Base-by-base conservation (phyloP, 2,888 invertebrate species). In the Drosophila affinis region DNA sequence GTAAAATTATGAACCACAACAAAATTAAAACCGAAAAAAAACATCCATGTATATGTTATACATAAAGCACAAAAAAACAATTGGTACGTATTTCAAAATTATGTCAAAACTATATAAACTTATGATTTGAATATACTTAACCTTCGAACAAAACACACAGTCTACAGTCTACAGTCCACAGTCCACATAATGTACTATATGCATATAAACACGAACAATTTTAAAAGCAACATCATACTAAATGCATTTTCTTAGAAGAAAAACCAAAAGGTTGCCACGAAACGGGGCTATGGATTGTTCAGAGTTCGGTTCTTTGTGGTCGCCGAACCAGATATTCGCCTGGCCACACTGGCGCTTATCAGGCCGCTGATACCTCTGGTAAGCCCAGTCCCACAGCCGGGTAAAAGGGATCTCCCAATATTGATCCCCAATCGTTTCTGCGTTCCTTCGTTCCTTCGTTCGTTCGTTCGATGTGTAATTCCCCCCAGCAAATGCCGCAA, bases 21-120 rank as follows among this genome's bases (percentile, higher is more conserved):
- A 52, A 74, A 61, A 57, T 44, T 60, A 53, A 69, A 72, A 54
- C 45, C 46, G 70, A 75, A 62, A 51, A 63, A 54, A 55, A 64
- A 71, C 47, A 58, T 69, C 61, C 59, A 65, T 55, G 59, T 29
- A 67, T 68, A 73, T 75, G 62, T 74, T 84, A 74, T 62, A 81
- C 67, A 84, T 81, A 56, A 39, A 39, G 89, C 91, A 83, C 87
- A 82, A 85, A 55, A 62, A 59, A 70, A 69, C 77, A 80, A 90
- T 91, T 90, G 90, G 90, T 90, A 90, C 73, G 90, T 90, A 90
- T 90, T 88, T 89, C 86, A 87, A 91, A 91, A 90, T 91, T 91
- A 75, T 61, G 75, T 77, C 57, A 75, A 14, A 39, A 75, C 61
- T 78, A 67, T 74, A 76, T 70, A 70, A 49, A 62, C 24, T 77